These are phyloP conservation scores for Zaprionus tsacasi DNA, from an alignment of 1,140 invertebrate species.

Conservation along the genomic window DNA sequence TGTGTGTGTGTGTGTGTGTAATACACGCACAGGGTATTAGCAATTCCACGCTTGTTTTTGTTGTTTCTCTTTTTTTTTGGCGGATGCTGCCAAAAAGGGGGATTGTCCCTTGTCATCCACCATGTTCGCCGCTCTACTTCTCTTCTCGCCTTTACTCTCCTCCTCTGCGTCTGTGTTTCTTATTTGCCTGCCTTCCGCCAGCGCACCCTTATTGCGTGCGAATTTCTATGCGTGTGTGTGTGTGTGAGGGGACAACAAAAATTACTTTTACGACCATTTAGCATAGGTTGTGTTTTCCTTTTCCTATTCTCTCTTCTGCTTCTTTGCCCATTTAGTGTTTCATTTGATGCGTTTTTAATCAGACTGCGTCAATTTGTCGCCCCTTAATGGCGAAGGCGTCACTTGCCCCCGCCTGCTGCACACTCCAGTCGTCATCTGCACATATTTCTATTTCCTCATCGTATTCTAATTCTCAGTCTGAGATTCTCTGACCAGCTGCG, in stretches of 20 bases:
- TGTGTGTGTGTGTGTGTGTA: slow-evolving; percentile 32
- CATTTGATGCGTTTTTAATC: slow-evolving; percentile 78
- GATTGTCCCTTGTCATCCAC: slow-evolving; percentile 48
- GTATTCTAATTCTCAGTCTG: slow-evolving; percentile 7
- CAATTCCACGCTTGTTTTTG: slow-evolving; percentile 22
- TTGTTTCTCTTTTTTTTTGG: slow-evolving; percentile 27
- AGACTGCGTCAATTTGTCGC: slow-evolving; percentile 72
- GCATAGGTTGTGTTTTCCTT: slow-evolving; percentile 60
- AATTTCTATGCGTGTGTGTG: slow-evolving; percentile 10
- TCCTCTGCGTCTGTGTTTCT: slow-evolving; percentile 22
- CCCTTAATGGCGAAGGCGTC: slow-evolving; percentile 55
- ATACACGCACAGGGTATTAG: slow-evolving; percentile 44
- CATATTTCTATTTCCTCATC: slow-evolving; percentile 21
- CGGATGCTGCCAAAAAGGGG: slow-evolving; percentile 46
- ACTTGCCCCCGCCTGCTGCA: slow-evolving; percentile 26
- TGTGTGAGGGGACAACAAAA: slow-evolving; percentile 49
- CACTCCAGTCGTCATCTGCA: slow-evolving; percentile 17
- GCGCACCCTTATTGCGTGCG: slow-evolving; percentile 56
- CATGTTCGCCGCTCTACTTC: slow-evolving; percentile 22
- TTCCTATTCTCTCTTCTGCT: slow-evolving; percentile 16
- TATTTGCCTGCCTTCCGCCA: slow-evolving; percentile 36
- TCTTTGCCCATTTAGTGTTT: slow-evolving; percentile 41
- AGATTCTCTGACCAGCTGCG: slow-evolving; percentile 25
- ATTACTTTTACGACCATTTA: slow-evolving; percentile 75
- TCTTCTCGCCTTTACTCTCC: background rate